These are phyloP conservation scores for Pseudomugil tenellus DNA, from an alignment of 2,797 vertebrate genomes.

Conservation along the genomic window DNA sequence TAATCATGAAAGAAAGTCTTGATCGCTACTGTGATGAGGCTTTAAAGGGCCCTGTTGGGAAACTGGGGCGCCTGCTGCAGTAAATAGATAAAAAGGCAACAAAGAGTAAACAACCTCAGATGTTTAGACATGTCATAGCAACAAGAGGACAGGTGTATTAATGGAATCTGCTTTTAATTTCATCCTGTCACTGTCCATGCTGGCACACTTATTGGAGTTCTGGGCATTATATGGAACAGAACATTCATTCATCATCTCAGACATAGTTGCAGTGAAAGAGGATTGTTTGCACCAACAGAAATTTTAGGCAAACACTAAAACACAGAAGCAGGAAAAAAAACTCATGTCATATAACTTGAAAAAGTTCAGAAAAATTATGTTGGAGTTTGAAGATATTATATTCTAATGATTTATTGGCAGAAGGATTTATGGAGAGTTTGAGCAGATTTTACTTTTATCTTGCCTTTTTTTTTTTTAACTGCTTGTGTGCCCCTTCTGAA, in stretches of 20 bases:
- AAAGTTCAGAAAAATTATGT: too few relatives aligned
- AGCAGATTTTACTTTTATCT: too few relatives aligned
- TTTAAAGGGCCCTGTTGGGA: background rate
- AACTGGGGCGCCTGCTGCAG: slow-evolving; percentile 1
- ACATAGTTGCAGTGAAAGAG: background rate
- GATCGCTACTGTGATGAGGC: background rate
- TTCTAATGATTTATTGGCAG: too few relatives aligned
- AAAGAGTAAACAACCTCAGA: slow-evolving; percentile 5
- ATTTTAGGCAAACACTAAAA: background rate
- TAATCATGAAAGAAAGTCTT: slow-evolving; percentile 9
- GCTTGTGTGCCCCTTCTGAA: too few relatives aligned
- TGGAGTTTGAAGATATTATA: too few relatives aligned
- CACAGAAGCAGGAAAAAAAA: background rate
- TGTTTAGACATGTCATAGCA: background rate
- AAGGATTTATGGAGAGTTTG: too few relatives aligned
- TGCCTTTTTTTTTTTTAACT: too few relatives aligned
- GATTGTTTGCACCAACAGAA: background rate
- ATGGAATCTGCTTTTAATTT: background rate
- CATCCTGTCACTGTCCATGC: background rate
- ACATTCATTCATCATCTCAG: background rate
- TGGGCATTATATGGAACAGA: background rate
- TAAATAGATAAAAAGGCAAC: background rate
- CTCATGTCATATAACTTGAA: too few relatives aligned
- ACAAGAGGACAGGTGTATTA: background rate
- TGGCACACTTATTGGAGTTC: slow-evolving; percentile 1